phyloP scores from a whole-genome alignment of 2,113 vertebrate species.

The Meles meles region DNA sequence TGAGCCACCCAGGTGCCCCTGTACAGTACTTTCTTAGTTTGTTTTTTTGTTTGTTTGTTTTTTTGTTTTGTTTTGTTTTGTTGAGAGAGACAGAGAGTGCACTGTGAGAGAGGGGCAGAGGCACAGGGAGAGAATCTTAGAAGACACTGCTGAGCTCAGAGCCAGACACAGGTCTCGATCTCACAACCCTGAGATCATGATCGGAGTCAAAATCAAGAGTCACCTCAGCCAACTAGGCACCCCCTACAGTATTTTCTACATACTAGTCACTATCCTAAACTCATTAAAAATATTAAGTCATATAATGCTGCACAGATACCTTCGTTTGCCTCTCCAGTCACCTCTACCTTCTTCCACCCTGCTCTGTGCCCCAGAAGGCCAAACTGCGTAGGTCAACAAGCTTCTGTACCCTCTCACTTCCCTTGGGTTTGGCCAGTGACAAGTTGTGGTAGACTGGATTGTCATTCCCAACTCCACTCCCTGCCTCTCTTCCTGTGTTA shows the following conservation, averaged over 20 bases:
- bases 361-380: fast-evolving
- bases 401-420: neutral
- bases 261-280: neutral
- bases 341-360: neutral
- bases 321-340: neutral
- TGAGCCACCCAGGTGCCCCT: neutral
- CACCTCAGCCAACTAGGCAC: neutral
- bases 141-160: neutral
- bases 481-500: neutral
- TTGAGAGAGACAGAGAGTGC: too few relatives aligned
- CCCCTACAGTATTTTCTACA: neutral
- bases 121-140: neutral
- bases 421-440: neutral
- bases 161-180: neutral
- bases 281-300: neutral
- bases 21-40: neutral
- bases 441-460: neutral
- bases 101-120: too few relatives aligned
- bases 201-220: neutral
- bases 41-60: too few relatives aligned
- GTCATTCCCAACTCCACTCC: neutral
- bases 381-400: neutral
- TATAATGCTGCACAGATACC: neutral
- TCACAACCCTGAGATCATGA: neutral
- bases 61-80: too few relatives aligned